Base-by-base conservation (phyloP, 2,113 vertebrate genomes). In the Corydoras sp. region DNA sequence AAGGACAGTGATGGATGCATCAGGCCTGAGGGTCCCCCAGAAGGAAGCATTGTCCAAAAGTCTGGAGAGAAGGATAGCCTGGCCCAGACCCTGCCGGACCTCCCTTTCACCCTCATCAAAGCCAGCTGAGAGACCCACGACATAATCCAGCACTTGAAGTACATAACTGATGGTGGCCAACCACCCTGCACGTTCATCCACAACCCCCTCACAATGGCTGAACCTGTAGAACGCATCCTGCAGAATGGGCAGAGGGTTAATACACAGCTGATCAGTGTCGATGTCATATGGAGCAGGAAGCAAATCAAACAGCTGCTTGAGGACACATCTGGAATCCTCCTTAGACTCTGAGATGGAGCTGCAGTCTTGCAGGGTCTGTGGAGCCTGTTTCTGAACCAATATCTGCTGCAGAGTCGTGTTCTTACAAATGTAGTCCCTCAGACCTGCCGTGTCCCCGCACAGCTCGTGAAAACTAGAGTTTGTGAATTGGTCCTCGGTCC, bases 61-160 rank as follows among this genome's bases (percentile, higher is more conserved):
- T 78, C 91, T 93, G 83, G 93, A 92, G 53, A 96, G 91, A 32
- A 95, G 89, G 80, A 96, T 90, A 79, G 92, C 92, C 81, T 92
- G 87, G n/a, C 91, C 86, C 67, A 96, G 82, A 71, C 89, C 89
- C 68, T 89, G 86, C 48, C 89, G 82, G 0, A 91, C 90, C 72
- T 93, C 92, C 18, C 82, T 79, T 77, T 91, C 90, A 0, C 89
- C 88, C 48, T 90, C 89, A 2, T 90, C 89, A 71, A 89, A 76
- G 2, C 80, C 86, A 0, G 86, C 80, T 0, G 89, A 90, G 15
- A 92, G 87, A 13, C 90, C 91, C 74, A 94, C 86, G 74, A 93
- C 81, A 73, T 90, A 89, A 80, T 93, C 90, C 76, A 95, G 76
- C 68, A 94, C 81, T 48, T 88, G 88, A 54, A 95, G 80, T 60